phyloP scores from a whole-genome alignment of 2,797 vertebrate genomes.

The Glossophaga mutica region DNA sequence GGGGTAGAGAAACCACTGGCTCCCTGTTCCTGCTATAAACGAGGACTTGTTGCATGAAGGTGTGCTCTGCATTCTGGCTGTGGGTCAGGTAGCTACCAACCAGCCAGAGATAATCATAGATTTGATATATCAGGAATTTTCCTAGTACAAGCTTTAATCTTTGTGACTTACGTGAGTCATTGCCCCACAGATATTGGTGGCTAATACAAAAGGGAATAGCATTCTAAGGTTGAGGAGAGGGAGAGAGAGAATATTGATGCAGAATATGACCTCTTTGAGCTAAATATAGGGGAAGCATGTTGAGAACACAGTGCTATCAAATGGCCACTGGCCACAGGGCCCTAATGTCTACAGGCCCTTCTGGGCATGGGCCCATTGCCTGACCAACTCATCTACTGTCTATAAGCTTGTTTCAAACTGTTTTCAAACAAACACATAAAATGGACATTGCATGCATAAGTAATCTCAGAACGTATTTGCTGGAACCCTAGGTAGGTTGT shows the following conservation, averaged over 20 bases:
- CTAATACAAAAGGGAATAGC: not conserved
- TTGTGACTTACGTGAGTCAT: not conserved
- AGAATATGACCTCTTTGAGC: not conserved
- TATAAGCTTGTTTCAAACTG: not conserved
- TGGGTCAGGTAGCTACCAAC: not conserved
- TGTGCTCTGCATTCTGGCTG: not conserved
- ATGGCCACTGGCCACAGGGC: not conserved
- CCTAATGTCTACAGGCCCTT: not conserved
- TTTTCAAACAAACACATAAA: not conserved
- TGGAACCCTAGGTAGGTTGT: not conserved
- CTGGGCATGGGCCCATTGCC: not conserved
- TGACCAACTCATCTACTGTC: not conserved
- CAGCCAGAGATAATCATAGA: not conserved
- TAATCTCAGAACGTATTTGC: not conserved
- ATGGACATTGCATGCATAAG: not conserved
- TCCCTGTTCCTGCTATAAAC: not conserved
- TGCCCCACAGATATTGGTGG: not conserved
- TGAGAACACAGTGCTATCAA: not conserved
- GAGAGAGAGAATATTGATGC: not conserved
- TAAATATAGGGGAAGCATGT: not conserved
- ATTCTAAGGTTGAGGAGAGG: not conserved
- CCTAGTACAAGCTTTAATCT: not conserved
- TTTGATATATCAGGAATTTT: not conserved
- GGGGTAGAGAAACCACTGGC: not conserved
- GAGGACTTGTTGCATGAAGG: not conserved